Conservation (phyloP, 1,140 invertebrate genomes). For the Caenorhabditis briggsae region DNA sequence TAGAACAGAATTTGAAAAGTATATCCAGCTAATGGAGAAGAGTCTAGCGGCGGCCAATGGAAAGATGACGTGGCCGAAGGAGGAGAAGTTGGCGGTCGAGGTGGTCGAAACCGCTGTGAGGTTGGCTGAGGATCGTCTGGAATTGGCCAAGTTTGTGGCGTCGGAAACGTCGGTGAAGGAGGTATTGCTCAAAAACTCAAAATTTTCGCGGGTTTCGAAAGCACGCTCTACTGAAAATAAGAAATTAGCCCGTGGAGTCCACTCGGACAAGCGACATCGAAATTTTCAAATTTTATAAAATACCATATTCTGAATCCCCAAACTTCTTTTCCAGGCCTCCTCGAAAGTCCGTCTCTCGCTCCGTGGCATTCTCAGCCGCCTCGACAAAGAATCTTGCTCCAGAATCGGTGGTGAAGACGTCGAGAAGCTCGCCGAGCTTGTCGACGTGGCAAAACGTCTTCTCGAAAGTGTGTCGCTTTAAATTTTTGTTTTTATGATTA, state of each 20-base stretch:
- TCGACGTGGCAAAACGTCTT: neutral
- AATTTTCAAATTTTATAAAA: neutral
- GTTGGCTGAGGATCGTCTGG: slow-evolving; percentile 32
- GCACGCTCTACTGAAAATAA: no score
- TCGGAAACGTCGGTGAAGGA: slow-evolving; percentile 56
- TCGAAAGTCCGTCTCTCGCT: neutral
- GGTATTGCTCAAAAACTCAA: neutral
- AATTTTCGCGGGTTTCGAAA: neutral
- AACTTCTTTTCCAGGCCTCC: neutral
- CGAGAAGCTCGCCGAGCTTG: neutral
- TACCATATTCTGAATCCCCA: neutral
- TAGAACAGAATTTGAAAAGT: slow-evolving; percentile 53
- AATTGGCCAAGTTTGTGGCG: slow-evolving; percentile 21
- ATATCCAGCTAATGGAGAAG: slow-evolving; percentile 56
- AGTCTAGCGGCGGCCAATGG: slow-evolving; percentile 5
- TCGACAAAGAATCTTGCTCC: neutral
- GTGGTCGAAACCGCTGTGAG: slow-evolving; percentile 18
- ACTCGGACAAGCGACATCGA: neutral
- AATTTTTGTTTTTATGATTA: neutral
- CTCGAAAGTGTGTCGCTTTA: slow-evolving; percentile 6
- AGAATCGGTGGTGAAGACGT: neutral
- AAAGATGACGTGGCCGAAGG: slow-evolving; percentile 26
- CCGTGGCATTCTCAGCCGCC: neutral
- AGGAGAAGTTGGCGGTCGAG: neutral
- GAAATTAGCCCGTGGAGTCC: no score